phyloP scores from a whole-genome alignment of 2,888 invertebrate species.

The Trisateles emortualis region DNA sequence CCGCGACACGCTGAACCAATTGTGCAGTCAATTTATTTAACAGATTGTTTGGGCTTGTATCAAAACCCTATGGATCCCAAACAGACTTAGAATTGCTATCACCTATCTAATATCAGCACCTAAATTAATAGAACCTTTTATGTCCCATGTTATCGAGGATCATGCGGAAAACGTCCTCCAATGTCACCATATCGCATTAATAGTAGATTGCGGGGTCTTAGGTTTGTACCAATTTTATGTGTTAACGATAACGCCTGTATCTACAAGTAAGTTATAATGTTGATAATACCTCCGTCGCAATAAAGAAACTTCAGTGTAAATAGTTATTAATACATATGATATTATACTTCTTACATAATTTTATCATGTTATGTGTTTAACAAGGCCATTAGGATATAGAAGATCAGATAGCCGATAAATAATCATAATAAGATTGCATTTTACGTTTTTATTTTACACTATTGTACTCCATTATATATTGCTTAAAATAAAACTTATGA shows the following conservation, averaged over 20 bases:
- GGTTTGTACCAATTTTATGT: constrained; percentile 78
- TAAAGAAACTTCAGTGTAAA: constrained; percentile 64
- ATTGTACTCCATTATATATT: not conserved
- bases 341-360: constrained; percentile 59
- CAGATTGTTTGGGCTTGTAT: no score
- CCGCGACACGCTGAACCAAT: no score
- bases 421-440: constrained; percentile 18
- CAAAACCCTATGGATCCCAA: no score
- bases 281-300: constrained; percentile 69
- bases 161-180: constrained; percentile 56
- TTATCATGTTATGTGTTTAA: constrained; percentile 59
- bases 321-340: constrained; percentile 60
- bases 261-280: constrained; percentile 73
- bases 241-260: constrained; percentile 71
- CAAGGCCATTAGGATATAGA: constrained; percentile 58
- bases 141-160: constrained; percentile 45
- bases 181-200: constrained; percentile 62
- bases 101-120: constrained; percentile 58
- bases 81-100: no score
- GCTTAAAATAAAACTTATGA: no score
- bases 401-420: constrained; percentile 34
- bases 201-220: constrained; percentile 62
- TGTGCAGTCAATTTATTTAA: no score
- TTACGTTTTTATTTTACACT: constrained; percentile 9
- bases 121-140: constrained; percentile 55